Base-by-base conservation (phyloP, 2,797 vertebrate species). In the Sebastes trivittatus region DNA sequence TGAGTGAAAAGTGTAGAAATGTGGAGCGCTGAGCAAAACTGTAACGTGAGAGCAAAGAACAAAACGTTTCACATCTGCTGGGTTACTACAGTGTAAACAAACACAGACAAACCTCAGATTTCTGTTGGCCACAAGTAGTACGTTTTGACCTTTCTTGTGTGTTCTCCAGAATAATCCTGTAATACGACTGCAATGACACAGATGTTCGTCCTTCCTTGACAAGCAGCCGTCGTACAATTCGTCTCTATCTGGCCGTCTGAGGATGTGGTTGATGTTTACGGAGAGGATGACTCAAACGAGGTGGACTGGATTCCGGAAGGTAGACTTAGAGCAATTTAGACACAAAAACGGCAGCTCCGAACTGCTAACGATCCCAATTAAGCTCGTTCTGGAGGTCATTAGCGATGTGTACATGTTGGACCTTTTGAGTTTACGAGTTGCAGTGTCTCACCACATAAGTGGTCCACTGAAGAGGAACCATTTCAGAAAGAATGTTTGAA, bases 361-460 rank as follows among this genome's bases (percentile, higher is more conserved):
- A 84, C 81, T 77, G 74, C 66, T 20, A 87, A 88, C 81, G 75
- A 92, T 90, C 88, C 78, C 80, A 92, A 86, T 90, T 92, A 88
- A 76, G 78, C 66, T 84, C 59, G 88, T 90, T 72, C 90, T 91
- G 91, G 87, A 89, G 89, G 87, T 90, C 85, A 84, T 92, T 93
- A 92, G 84, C 82, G 83, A 60, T 66, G 78, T 80, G 83, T 91
- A 87, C 86, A 88, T 74, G 87, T 88, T 64, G 62, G 59, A 78
- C 60, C 74, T 87, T 54, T 64, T 80, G 78, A 84, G 81, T 92
- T 92, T 89, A 92, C 86, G 73, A 85, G 87, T 77, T 72, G 60
- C 63, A 75, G 64, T 42, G 74, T 85, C 89, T 91, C 75, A 81
- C 87, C 91, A 78, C 86, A 80, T 69, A 90, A 85, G 76, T 80